These are phyloP conservation scores for Enhydra lutris DNA, from an alignment of 2,113 vertebrate species.

Conservation along the genomic window DNA sequence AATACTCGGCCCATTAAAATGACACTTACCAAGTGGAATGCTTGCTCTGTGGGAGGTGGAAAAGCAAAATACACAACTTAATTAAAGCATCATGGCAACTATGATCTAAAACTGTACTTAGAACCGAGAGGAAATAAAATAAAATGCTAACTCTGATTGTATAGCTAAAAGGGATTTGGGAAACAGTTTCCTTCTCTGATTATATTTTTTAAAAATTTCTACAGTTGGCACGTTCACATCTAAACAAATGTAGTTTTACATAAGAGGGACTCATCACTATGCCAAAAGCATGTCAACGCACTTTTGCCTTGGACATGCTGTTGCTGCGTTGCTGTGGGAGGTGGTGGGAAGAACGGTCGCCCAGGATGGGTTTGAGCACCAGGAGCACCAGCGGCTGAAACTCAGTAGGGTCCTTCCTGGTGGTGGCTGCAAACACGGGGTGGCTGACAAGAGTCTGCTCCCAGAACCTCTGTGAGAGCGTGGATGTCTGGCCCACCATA, in stretches of 20 bases:
- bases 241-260: background rate
- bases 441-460: background rate
- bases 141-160: background rate
- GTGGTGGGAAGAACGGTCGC: accelerated
- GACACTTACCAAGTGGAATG: too few species aligned
- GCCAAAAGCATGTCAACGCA: background rate
- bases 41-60: background rate
- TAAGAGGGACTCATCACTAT: too few species aligned
- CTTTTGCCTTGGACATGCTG: background rate
- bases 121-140: background rate
- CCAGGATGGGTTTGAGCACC: background rate
- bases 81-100: background rate
- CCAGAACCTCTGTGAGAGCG: background rate
- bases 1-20: background rate
- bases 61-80: background rate
- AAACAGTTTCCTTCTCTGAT: background rate
- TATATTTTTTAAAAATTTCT: background rate
- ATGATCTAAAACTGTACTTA: background rate
- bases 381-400: background rate
- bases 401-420: accelerated
- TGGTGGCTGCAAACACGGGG: too few species aligned
- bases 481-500: background rate
- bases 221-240: background rate
- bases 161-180: too few species aligned
- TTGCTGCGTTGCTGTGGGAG: background rate